Conservation (phyloP, 1,140 invertebrate genomes). For the Helicoverpa armigera region DNA sequence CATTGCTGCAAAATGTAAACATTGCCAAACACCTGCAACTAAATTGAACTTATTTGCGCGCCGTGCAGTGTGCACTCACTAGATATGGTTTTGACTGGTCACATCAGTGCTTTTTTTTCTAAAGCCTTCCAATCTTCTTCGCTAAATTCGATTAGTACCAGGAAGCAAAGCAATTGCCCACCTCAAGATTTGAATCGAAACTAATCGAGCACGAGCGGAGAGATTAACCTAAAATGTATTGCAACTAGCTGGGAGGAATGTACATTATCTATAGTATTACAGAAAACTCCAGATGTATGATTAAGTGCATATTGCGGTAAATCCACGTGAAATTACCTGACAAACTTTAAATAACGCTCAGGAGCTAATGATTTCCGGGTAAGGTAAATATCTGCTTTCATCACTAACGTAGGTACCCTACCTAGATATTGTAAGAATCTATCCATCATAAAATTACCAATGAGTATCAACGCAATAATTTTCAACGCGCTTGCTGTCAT, state of each 20-base stretch:
- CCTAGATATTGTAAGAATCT: too few relatives aligned
- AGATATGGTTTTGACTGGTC: too few relatives aligned
- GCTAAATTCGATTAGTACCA: slow-evolving; percentile 6
- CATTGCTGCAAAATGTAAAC: too few relatives aligned
- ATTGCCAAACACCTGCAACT: too few relatives aligned
- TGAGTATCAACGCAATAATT: too few relatives aligned
- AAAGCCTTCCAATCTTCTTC: too few relatives aligned
- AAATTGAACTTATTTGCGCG: too few relatives aligned
- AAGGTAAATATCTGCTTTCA: background rate
- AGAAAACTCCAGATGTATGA: background rate
- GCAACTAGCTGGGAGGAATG: background rate
- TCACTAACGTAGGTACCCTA: background rate
- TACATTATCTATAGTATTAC: slow-evolving; percentile 11
- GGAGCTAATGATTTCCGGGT: slow-evolving; percentile 18
- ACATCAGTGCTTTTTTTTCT: too few relatives aligned
- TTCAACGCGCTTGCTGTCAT: too few relatives aligned
- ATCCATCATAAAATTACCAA: too few relatives aligned
- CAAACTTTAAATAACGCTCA: slow-evolving; percentile 1
- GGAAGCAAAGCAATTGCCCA: slow-evolving; percentile 22
- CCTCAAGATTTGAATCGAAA: background rate
- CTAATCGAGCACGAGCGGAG: background rate
- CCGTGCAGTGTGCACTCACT: too few relatives aligned
- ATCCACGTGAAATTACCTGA: background rate
- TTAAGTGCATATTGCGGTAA: background rate
- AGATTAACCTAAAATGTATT: slow-evolving; percentile 34